phyloP scores from a whole-genome alignment of 2,113 vertebrate genomes.

The Pollimyrus isidori region DNA sequence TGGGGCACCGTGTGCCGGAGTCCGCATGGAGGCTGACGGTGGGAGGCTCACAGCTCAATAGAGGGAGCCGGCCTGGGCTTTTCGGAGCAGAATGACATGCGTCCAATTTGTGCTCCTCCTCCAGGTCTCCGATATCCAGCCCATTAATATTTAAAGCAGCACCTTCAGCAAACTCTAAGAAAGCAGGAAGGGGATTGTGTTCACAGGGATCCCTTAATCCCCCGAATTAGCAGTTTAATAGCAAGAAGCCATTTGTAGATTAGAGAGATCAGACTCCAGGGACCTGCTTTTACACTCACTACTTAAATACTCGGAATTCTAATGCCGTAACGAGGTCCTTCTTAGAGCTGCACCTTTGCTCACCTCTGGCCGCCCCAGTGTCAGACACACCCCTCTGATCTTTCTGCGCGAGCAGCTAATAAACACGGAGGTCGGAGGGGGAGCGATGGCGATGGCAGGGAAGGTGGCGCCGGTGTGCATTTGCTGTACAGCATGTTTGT shows the following conservation, averaged over 20 bases:
- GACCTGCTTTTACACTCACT: conserved; percentile 47
- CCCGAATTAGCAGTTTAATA: conserved; percentile 52
- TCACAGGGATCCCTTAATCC: conserved; percentile 49
- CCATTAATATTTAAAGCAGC: conserved; percentile 49
- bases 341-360: conserved; percentile 36
- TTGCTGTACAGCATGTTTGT: neutral
- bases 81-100: conserved; percentile 32
- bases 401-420: neutral
- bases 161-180: conserved; percentile 45
- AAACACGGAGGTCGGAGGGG: neutral
- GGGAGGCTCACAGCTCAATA: neutral
- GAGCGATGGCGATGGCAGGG: neutral
- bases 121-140: conserved; percentile 30
- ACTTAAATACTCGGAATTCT: conserved; percentile 50
- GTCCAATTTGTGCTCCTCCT: conserved; percentile 37
- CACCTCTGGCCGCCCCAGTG: neutral
- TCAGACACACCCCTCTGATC: conserved; percentile 9
- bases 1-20: neutral
- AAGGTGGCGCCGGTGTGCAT: neutral
- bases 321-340: conserved; percentile 38
- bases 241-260: conserved; percentile 52
- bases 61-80: conserved; percentile 10
- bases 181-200: conserved; percentile 47
- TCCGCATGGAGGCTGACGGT: neutral
- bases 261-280: conserved; percentile 45